Evolutionary conservation across 2,797 vertebrate species (phyloP).

Genomic region (Acestrorhynchus altus): DNA sequence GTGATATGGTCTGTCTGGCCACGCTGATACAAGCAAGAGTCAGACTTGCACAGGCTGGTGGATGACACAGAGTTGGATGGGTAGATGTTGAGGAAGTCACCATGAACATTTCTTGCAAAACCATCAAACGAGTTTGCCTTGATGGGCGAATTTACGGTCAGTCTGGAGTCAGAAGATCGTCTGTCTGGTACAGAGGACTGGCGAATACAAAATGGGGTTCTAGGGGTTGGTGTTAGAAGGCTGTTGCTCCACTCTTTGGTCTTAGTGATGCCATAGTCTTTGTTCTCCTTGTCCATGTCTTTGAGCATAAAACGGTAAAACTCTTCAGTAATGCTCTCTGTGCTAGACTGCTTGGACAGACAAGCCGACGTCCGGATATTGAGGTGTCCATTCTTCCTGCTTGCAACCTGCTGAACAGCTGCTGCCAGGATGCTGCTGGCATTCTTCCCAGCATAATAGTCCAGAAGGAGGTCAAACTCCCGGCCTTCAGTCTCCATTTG

Average conservation of each 20-base stretch:
- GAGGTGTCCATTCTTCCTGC: constrained; percentile 89
- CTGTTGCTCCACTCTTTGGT: constrained; percentile 89
- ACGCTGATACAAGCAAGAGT: constrained; percentile 93
- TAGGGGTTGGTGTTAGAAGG: constrained; percentile 83
- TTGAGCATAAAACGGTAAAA: constrained; percentile 96
- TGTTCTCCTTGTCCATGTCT: constrained; percentile 92
- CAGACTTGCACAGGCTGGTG: constrained; percentile 91
- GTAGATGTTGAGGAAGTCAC: constrained; percentile 84
- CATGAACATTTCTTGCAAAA: constrained; percentile 83
- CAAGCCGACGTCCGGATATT: constrained; percentile 85
- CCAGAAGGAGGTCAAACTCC: constrained; percentile 92
- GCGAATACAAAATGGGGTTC: constrained; percentile 87
- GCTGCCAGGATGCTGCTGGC: constrained; percentile 91
- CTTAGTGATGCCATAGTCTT: constrained; percentile 79
- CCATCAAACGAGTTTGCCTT: constrained; percentile 97
- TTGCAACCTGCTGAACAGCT: constrained; percentile 90
- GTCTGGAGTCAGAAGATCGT: constrained; percentile 83
- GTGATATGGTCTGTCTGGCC: constrained; percentile 90
- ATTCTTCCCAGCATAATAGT: constrained; percentile 97
- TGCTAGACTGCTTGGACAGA: constrained; percentile 97
- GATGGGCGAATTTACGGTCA: constrained; percentile 88
- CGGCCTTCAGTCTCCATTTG: constrained; percentile 98
- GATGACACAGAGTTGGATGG: constrained; percentile 80
- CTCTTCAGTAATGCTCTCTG: constrained; percentile 97
- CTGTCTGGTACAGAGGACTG: constrained; percentile 92